phyloP scores from a whole-genome alignment of 23 tunicate species.

The Trididemnum clinides region DNA sequence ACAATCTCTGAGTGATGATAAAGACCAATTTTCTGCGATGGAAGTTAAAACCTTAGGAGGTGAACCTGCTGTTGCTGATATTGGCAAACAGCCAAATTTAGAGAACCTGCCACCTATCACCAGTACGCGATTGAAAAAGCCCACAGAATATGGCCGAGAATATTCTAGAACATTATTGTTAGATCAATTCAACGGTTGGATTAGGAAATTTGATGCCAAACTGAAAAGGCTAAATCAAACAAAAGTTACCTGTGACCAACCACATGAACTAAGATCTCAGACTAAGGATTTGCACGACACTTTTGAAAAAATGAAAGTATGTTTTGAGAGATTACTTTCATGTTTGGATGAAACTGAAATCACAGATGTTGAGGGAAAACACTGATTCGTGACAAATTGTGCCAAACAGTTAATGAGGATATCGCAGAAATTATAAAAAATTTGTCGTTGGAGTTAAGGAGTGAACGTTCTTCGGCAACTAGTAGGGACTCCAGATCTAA shows the following conservation, averaged over 20 bases:
- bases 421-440: not conserved
- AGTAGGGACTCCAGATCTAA: too few relatives aligned
- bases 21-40: too few relatives aligned
- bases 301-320: not conserved
- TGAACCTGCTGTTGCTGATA: too few relatives aligned
- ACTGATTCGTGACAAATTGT: not conserved
- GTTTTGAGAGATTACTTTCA: not conserved
- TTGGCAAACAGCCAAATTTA: too few relatives aligned
- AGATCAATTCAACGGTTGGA: constrained; percentile 9
- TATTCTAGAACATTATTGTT: not conserved
- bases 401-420: not conserved
- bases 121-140: too few relatives aligned
- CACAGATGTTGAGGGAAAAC: not conserved
- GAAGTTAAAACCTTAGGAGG: too few relatives aligned
- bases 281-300: not conserved
- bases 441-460: not conserved
- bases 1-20: too few relatives aligned
- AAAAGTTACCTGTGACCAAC: not conserved
- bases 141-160: too few relatives aligned
- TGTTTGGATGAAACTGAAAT: not conserved
- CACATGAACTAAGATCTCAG: not conserved
- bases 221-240: not conserved
- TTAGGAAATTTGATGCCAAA: not conserved
- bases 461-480: not conserved
- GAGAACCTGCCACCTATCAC: too few relatives aligned